These are phyloP conservation scores for Bursaphelenchus okinawaensis DNA, from an alignment of 2,888 invertebrate genomes.

Conservation along the genomic window DNA sequence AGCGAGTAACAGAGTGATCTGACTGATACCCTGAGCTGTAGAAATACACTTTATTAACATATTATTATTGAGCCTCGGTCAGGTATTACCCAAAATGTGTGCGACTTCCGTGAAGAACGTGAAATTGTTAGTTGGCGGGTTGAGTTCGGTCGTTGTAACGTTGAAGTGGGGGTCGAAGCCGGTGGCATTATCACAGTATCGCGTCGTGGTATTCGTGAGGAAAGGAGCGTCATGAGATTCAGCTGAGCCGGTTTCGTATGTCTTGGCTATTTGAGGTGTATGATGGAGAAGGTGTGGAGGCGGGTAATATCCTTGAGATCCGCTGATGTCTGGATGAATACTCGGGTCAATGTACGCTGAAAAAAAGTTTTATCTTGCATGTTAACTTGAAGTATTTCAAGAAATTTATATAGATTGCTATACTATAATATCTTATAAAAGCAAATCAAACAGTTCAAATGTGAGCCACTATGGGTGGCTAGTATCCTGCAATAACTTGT, in stretches of 20 bases:
- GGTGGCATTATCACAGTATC: background rate
- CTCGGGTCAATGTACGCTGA: background rate
- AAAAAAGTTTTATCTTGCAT: no score
- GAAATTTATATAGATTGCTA: no score
- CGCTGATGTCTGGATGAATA: background rate
- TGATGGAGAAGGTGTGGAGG: background rate
- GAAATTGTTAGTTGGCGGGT: conserved; percentile 10
- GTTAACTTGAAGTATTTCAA: no score
- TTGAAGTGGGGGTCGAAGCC: background rate
- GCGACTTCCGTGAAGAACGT: conserved; percentile 17
- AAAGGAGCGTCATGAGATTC: background rate
- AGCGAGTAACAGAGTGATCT: no score
- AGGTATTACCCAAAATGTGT: conserved; percentile 16
- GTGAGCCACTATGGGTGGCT: no score
- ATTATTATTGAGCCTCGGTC: no score
- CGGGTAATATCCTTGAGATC: background rate
- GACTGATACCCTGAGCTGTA: no score
- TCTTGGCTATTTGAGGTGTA: background rate
- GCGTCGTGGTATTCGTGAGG: background rate
- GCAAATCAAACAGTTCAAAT: background rate
- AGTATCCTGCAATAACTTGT: no score
- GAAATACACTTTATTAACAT: no score
- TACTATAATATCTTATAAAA: no score
- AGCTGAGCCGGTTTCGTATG: background rate
- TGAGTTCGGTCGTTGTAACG: background rate